Conservation (phyloP, 2,797 vertebrate species). For the Dromococcyx pavoninus region DNA sequence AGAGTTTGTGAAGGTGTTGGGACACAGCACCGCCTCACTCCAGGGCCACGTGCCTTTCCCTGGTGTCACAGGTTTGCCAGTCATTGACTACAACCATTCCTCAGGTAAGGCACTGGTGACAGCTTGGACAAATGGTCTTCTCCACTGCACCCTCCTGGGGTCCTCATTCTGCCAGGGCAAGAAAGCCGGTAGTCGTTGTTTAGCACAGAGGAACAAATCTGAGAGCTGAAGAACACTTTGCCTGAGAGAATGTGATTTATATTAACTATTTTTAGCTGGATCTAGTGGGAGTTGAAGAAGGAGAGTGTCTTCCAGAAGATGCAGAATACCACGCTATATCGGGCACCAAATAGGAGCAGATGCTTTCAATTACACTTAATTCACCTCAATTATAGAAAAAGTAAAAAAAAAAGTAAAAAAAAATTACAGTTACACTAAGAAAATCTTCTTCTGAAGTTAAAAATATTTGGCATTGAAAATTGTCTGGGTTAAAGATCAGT, state of each 20-base stretch:
- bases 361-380: conserved; percentile 52
- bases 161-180: neutral
- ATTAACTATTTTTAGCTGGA: conserved; percentile 45
- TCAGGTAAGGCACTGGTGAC: neutral
- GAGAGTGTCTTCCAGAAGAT: conserved; percentile 32
- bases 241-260: neutral
- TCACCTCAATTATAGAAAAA: conserved; percentile 43
- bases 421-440: neutral
- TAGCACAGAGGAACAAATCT: neutral
- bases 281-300: conserved; percentile 30
- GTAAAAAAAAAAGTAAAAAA: neutral
- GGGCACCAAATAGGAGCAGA: neutral
- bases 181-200: neutral
- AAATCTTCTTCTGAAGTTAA: conserved; percentile 4
- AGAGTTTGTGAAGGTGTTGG: neutral
- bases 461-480: neutral
- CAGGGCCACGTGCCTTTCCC: accelerated
- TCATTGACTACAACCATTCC: accelerated
- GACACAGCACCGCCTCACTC: accelerated
- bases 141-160: neutral
- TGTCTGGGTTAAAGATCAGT: neutral
- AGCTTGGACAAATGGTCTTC: neutral
- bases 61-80: neutral
- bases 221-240: neutral
- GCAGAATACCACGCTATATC: neutral